Evolutionary conservation across 2,888 invertebrate genomes (phyloP).

Genomic region (Tipula unca): DNA sequence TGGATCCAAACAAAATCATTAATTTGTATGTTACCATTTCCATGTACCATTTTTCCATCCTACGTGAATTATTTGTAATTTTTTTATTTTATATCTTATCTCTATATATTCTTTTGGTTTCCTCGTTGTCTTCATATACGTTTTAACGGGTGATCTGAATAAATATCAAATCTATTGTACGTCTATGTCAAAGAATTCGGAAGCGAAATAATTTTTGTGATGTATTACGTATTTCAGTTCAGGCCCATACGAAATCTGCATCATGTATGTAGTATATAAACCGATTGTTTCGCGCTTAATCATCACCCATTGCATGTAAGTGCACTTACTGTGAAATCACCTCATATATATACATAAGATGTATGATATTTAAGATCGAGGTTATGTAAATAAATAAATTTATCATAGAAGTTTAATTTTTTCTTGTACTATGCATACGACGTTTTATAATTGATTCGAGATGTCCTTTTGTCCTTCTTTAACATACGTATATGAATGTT

Average conservation of each 20-base stretch:
- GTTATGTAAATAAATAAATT: not conserved
- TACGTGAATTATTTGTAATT: not conserved
- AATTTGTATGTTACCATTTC: not conserved
- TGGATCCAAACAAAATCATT: slow-evolving; percentile 14
- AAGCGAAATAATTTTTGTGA: not conserved
- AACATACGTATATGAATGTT: not conserved
- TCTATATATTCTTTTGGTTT: not conserved
- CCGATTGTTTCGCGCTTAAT: not conserved
- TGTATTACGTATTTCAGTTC: not conserved
- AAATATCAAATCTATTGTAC: not conserved
- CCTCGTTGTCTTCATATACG: not conserved
- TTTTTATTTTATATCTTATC: not conserved
- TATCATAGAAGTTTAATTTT: not conserved
- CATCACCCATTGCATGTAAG: not conserved
- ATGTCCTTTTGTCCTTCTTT: not conserved
- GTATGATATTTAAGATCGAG: not conserved
- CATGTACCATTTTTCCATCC: slow-evolving; percentile 2
- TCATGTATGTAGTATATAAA: not conserved
- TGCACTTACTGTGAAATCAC: not conserved
- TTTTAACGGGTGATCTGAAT: not conserved
- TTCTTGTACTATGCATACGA: not conserved
- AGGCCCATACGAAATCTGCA: not conserved
- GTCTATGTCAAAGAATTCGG: not conserved
- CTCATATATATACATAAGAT: not conserved
- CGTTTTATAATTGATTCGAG: not conserved